A percentile compares a stretch with the other conserved stretches of the same genome.
These are phyloP conservation scores for Chrysotoxum bicinctum DNA, from an alignment of 2,888 invertebrate species.

Conservation along the genomic window DNA sequence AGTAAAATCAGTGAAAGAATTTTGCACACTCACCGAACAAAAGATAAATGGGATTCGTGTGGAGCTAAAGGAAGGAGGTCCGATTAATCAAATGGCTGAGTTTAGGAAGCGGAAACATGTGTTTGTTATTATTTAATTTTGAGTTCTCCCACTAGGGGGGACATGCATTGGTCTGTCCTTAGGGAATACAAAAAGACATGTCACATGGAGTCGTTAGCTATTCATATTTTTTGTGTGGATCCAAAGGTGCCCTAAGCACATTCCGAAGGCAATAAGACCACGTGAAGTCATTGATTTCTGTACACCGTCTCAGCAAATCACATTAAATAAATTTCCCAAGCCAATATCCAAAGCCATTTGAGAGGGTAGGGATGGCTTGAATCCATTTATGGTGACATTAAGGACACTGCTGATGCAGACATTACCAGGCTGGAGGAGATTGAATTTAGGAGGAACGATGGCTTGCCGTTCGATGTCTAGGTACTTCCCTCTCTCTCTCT, in stretches of 20 bases:
- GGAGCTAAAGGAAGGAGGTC: constrained; percentile 29
- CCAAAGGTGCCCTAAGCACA: neutral
- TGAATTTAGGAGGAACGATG: constrained; percentile 26
- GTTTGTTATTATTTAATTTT: constrained; percentile 66
- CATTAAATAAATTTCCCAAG: constrained; percentile 30
- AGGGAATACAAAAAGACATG: neutral
- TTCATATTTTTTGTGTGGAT: neutral
- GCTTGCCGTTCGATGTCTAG: constrained; percentile 12
- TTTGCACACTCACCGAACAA: constrained; percentile 16
- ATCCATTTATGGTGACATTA: constrained; percentile 46
- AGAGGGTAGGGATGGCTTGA: constrained; percentile 18
- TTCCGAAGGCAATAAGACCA: neutral
- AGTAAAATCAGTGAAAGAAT: constrained; percentile 29
- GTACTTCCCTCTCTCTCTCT: neutral
- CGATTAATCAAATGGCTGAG: constrained; percentile 65
- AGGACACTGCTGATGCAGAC: constrained; percentile 47
- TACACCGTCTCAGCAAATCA: neutral
- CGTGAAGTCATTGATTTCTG: neutral
- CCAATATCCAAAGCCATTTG: constrained; percentile 3
- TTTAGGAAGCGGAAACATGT: constrained; percentile 63
- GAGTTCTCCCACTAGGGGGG: neutral
- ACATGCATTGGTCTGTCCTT: neutral
- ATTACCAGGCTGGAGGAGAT: neutral
- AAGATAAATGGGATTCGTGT: constrained; percentile 43
- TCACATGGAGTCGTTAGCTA: neutral